Conservation (phyloP, 2,888 invertebrate genomes). For the Polydrusus tereticollis region DNA sequence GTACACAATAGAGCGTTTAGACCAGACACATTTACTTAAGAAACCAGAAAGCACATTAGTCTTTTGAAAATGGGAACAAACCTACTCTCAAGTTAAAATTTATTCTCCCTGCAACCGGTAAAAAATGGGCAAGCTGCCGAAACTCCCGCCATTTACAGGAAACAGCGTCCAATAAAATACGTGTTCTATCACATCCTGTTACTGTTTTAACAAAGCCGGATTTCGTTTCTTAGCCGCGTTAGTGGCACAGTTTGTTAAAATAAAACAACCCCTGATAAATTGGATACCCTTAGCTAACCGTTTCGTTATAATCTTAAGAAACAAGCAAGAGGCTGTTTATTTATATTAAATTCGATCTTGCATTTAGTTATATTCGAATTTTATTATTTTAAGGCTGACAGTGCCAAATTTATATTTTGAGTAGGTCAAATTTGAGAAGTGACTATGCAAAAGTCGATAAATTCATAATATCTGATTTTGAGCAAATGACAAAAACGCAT, state of each 20-base stretch:
- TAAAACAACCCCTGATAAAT: constrained; percentile 44
- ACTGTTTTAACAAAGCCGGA: constrained; percentile 51
- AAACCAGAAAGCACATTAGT: constrained; percentile 37
- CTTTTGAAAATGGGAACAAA: constrained; percentile 35
- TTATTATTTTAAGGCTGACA: not conserved
- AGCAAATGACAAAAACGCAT: too few species aligned
- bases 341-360: not conserved
- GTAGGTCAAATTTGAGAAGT: too few species aligned
- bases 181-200: constrained; percentile 54
- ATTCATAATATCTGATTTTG: too few species aligned
- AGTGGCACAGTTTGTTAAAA: constrained; percentile 35
- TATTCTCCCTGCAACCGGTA: constrained; percentile 41
- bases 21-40: constrained; percentile 33
- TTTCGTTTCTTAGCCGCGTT: constrained; percentile 40
- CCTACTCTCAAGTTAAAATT: constrained; percentile 33
- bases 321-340: not conserved
- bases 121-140: constrained; percentile 46
- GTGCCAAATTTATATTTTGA: too few species aligned
- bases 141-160: constrained; percentile 40
- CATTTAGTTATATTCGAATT: not conserved
- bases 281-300: constrained; percentile 17
- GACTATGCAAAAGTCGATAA: too few species aligned
- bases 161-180: constrained; percentile 52
- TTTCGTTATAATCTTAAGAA: not conserved
- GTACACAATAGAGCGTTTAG: constrained; percentile 18